These are phyloP conservation scores for Cheirogaleus medius DNA, from an alignment of 2,113 vertebrate genomes.

Conservation along the genomic window DNA sequence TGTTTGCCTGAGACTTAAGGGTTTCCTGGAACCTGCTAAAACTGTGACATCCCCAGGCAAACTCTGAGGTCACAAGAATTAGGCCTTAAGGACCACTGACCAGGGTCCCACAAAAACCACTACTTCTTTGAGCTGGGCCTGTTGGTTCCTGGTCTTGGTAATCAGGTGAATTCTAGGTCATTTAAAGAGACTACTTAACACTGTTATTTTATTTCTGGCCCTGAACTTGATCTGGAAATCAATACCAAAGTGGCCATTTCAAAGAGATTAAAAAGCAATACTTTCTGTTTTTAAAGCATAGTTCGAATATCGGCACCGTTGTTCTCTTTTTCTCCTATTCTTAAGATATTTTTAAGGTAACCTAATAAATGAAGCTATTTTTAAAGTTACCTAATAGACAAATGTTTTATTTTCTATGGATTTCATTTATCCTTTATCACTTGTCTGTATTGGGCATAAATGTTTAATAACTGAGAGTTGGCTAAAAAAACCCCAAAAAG, in stretches of 20 bases:
- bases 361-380: not conserved
- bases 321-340: not conserved
- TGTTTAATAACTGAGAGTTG: not conserved
- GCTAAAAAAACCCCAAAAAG: not conserved
- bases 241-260: not conserved
- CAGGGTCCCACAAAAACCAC: not conserved
- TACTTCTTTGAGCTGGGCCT: not conserved
- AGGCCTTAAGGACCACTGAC: not conserved
- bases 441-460: not conserved
- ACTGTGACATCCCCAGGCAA: not conserved
- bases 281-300: conserved; percentile 21
- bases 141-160: not conserved
- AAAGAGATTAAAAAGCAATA: not conserved
- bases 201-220: not conserved
- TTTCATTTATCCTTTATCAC: not conserved
- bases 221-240: not conserved
- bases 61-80: not conserved
- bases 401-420: not conserved
- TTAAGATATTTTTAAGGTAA: not conserved
- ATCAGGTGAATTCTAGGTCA: not conserved
- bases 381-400: not conserved
- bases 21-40: not conserved
- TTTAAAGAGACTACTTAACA: not conserved
- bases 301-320: not conserved
- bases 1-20: not conserved